A percentile compares a stretch with the other conserved stretches of the same genome.
Conservation (phyloP, 2,113 vertebrate species). For the Istiophorus platypterus region DNA sequence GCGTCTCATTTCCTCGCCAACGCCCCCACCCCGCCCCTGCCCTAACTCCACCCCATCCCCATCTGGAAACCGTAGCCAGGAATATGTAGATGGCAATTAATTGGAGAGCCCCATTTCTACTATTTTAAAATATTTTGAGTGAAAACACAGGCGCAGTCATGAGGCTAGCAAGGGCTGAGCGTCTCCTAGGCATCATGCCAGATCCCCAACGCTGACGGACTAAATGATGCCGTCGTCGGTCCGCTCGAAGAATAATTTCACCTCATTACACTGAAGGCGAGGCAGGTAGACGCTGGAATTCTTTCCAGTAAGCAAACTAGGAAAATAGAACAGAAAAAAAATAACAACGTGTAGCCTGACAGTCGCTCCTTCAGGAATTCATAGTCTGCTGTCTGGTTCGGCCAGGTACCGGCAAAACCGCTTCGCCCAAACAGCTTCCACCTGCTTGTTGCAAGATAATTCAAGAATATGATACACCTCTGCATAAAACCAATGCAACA, state of each 20-base stretch:
- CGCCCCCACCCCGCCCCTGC: slow-evolving; percentile 19
- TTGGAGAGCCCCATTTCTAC: slow-evolving; percentile 86
- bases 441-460: slow-evolving; percentile 63
- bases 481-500: slow-evolving; percentile 50
- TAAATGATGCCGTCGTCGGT: slow-evolving; percentile 54
- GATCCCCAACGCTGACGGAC: slow-evolving; percentile 74
- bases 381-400: slow-evolving; percentile 27
- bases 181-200: slow-evolving; percentile 84
- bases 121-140: slow-evolving; percentile 87
- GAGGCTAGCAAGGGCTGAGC: slow-evolving; percentile 48
- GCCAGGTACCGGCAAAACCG: slow-evolving; percentile 8
- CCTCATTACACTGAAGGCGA: slow-evolving; percentile 89
- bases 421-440: slow-evolving; percentile 55
- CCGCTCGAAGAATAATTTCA: slow-evolving; percentile 89
- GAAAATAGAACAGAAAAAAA: slow-evolving; percentile 70
- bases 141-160: slow-evolving; percentile 86
- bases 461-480: slow-evolving; percentile 71
- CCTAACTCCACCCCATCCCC: slow-evolving; percentile 53
- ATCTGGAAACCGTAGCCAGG: slow-evolving; percentile 82
- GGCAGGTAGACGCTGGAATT: slow-evolving; percentile 89
- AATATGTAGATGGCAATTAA: slow-evolving; percentile 94
- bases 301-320: slow-evolving; percentile 87
- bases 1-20: slow-evolving; percentile 77
- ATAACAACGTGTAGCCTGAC: slow-evolving; percentile 66
- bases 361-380: slow-evolving; percentile 36